Evolutionary conservation across 2,113 vertebrate genomes (phyloP).

Genomic region (Anguilla rostrata): DNA sequence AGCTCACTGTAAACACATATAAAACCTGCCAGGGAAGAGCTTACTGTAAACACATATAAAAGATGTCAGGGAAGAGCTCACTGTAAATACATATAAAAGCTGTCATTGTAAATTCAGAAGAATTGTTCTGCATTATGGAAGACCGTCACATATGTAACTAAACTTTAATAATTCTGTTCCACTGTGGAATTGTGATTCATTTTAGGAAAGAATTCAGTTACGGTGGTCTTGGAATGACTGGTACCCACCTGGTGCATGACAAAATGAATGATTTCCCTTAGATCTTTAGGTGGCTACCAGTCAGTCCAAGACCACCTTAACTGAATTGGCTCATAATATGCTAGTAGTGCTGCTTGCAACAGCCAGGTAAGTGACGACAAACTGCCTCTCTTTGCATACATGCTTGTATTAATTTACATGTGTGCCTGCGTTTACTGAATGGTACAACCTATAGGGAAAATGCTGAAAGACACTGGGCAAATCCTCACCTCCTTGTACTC

Average conservation of each 20-base stretch:
- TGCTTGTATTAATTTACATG: no score
- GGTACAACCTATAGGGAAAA: neutral
- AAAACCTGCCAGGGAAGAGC: no score
- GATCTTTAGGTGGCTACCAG: neutral
- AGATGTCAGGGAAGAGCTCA: neutral
- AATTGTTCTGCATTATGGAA: no score
- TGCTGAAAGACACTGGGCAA: neutral
- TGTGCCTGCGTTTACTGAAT: no score
- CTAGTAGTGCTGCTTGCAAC: neutral
- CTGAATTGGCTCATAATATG: no score
- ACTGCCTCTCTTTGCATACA: neutral
- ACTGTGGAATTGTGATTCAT: neutral
- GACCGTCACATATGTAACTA: neutral
- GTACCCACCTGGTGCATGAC: neutral
- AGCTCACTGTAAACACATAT: no score
- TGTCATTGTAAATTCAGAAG: no score
- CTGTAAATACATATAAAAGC: no score
- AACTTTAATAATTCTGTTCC: neutral
- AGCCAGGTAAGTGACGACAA: neutral
- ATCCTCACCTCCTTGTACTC: slow-evolving; percentile 89
- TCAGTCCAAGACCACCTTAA: neutral
- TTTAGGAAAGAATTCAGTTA: neutral
- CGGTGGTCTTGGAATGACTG: no score
- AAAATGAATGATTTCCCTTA: neutral
- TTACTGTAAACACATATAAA: neutral